Evolutionary conservation across 2,888 invertebrate genomes (phyloP).

Genomic region (Mesorhabditis sp.): DNA sequence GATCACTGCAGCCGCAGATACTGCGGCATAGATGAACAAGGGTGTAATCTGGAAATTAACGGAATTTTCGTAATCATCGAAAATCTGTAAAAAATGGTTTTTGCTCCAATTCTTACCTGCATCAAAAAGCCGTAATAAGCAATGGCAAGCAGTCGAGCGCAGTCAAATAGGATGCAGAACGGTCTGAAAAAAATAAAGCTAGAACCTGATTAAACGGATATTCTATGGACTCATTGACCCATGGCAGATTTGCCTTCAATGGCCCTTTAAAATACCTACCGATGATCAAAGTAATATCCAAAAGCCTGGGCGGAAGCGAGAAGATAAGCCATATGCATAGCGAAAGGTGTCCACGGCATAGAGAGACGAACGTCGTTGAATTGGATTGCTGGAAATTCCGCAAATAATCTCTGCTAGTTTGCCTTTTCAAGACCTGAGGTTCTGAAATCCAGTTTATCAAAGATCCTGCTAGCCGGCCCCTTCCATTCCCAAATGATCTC

Average conservation of each 20-base stretch:
- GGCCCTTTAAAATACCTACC: conserved; percentile 8
- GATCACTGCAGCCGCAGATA: conserved; percentile 3
- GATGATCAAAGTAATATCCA: conserved; percentile 26
- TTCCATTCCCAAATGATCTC: too few relatives aligned
- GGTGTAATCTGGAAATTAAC: not conserved
- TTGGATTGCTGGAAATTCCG: conserved; percentile 7
- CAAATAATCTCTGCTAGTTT: too few relatives aligned
- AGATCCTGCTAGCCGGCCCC: too few relatives aligned
- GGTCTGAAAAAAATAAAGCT: not conserved
- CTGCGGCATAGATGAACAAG: not conserved
- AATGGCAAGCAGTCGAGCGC: not conserved
- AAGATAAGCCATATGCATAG: conserved; percentile 10
- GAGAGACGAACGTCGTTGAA: conserved; percentile 13
- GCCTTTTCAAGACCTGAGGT: too few relatives aligned
- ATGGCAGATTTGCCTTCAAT: too few relatives aligned
- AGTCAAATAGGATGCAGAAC: not conserved
- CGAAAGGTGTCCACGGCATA: conserved; percentile 9
- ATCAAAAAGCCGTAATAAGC: not conserved
- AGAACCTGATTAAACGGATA: not conserved
- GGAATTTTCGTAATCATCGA: not conserved
- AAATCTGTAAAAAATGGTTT: not conserved
- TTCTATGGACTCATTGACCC: not conserved
- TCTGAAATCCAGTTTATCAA: too few relatives aligned
- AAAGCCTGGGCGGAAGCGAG: conserved; percentile 18
- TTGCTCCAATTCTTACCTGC: not conserved